These are phyloP conservation scores for Prunella strophiata DNA, from an alignment of 2,797 vertebrate genomes.

Conservation along the genomic window DNA sequence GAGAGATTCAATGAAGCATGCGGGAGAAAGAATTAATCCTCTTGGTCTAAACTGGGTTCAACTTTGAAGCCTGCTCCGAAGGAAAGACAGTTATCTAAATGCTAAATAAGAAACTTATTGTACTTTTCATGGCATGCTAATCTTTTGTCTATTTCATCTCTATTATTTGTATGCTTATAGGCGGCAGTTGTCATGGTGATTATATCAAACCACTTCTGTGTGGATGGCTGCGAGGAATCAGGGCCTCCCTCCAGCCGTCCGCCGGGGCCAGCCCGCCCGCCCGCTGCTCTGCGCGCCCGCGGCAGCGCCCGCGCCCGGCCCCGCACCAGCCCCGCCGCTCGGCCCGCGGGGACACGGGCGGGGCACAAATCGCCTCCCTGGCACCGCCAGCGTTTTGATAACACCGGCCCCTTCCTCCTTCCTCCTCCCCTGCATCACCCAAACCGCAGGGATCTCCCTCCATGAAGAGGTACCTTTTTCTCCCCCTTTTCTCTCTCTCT, in stretches of 20 bases:
- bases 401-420: neutral
- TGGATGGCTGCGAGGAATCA: slow-evolving; percentile 75
- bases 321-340: neutral
- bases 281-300: neutral
- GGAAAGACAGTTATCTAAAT: slow-evolving; percentile 99
- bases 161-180: slow-evolving; percentile 93
- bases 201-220: slow-evolving; percentile 87
- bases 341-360: neutral
- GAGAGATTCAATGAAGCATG: slow-evolving; percentile 99
- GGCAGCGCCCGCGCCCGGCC: neutral
- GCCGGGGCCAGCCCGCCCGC: neutral
- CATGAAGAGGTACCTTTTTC: neutral
- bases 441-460: neutral
- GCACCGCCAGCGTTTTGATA: neutral
- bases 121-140: slow-evolving; percentile 99
- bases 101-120: slow-evolving; percentile 99
- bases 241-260: slow-evolving; percentile 60
- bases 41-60: slow-evolving; percentile 99
- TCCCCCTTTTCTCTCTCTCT: too few relatives aligned
- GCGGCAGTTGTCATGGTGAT: slow-evolving; percentile 93
- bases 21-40: slow-evolving; percentile 98
- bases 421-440: neutral
- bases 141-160: slow-evolving; percentile 97
- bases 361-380: neutral
- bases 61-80: slow-evolving; percentile 98